Evolutionary conservation across 1,140 invertebrate species (phyloP), one percentile per base, ranked within the genome.

Genomic region (Muscidifurax raptorellus): DNA sequence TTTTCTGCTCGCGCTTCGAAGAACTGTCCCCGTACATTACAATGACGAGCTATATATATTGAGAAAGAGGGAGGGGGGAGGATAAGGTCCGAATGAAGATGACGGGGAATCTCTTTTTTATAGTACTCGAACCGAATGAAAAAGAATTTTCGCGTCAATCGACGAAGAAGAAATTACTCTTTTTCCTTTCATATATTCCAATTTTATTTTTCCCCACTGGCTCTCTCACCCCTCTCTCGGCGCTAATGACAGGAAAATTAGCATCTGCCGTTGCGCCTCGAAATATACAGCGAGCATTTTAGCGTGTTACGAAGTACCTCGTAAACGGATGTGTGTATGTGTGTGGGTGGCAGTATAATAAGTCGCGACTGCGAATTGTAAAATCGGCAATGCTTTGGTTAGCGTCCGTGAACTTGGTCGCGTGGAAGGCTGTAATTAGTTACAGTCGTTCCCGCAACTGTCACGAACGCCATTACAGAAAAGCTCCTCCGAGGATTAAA

Each of bases 1-100:
- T 76, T 76, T 76, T 79, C 44, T 59, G n/a, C 76, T n/a, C 52
- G 52, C 18, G 74, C 52, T 84, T 72, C 72, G 6, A 74, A 69
- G 40, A 79, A 27, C 32, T 75, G 32, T 59, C 52, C 59, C 22
- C 40, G 6, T 79, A 36, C 36, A 72, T 83, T 27, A 59, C 75
- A 30, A 71, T 52, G 74, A 83, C 69, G 18, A 59, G 52, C 18
- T 59, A 59, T 59, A 7, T 59, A 52, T 18, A 47, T 47, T 6
- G 7, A 47, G 7, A 25, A n/a, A 44, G 1, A 64, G 25, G 22
- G 44, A 4, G 52, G 13, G 13, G 0, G 44, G 25, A 6, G 28
- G 36, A 40, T 12, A 32, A 13, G 36, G 13, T 28, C 67, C 5
- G 30, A 32, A 36, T 22, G 69, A 72, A 36, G 30, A 72, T 2